Evolutionary conservation across 1,140 invertebrate species (phyloP).

Genomic region (Bombus superbus): DNA sequence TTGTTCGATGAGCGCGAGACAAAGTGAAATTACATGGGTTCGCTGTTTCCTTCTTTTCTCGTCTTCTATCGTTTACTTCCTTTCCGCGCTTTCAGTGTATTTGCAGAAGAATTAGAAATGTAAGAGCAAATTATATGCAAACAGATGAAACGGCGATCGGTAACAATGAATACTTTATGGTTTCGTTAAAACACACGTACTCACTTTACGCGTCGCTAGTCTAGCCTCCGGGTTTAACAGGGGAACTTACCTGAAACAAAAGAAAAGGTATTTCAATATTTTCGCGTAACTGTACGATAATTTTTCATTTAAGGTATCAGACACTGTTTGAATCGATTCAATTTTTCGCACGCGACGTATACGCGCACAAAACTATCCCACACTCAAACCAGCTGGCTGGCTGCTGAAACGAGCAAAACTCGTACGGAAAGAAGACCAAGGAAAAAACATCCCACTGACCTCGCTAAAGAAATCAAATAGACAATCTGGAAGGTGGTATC

Average conservation of each 20-base stretch:
- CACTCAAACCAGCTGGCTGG: too few species aligned
- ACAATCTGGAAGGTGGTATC: too few species aligned
- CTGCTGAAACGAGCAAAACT: too few species aligned
- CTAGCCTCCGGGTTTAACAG: background rate
- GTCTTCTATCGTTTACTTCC: background rate
- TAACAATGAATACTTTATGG: slow-evolving; percentile 17
- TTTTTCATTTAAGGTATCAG: background rate
- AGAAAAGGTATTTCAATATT: background rate
- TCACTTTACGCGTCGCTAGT: background rate
- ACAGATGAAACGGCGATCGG: background rate
- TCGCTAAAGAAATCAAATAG: too few species aligned
- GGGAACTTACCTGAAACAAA: slow-evolving; percentile 32
- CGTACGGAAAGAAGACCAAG: too few species aligned
- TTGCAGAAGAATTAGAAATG: background rate
- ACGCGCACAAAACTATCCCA: too few species aligned
- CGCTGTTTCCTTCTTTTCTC: background rate
- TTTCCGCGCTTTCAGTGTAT: background rate
- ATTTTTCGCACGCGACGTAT: background rate
- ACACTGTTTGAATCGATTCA: background rate
- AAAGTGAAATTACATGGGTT: slow-evolving; percentile 14
- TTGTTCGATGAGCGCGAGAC: slow-evolving; percentile 13
- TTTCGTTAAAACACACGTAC: background rate
- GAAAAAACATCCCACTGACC: too few species aligned
- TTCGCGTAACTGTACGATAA: background rate
- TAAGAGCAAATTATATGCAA: slow-evolving; percentile 18